phyloP scores from a whole-genome alignment of 2,888 invertebrate species.

The Eilema caniola region DNA sequence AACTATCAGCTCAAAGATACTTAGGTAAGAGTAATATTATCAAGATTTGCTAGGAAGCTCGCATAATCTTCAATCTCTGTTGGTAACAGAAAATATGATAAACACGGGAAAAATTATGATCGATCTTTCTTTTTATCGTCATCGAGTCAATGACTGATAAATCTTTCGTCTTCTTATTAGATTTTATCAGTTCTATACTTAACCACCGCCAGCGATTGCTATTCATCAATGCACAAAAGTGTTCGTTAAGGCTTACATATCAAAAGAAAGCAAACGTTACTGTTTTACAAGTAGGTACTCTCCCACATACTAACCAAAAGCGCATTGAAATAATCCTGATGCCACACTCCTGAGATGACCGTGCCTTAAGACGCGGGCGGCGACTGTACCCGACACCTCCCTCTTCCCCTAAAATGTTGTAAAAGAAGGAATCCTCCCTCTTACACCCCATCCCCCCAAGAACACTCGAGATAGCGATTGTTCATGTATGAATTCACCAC shows the following conservation, averaged over 20 bases:
- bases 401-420: slow-evolving; percentile 64
- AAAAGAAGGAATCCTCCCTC: slow-evolving; percentile 70
- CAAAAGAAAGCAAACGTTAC: neutral
- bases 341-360: slow-evolving; percentile 50
- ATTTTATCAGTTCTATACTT: no score
- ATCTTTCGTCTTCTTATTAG: no score
- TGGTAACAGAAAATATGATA: no score
- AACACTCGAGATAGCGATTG: slow-evolving; percentile 83
- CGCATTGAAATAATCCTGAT: slow-evolving; percentile 44
- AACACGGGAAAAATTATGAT: no score
- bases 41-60: no score
- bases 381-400: slow-evolving; percentile 52
- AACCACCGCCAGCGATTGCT: no score
- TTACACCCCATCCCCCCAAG: slow-evolving; percentile 52
- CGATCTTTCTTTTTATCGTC: no score
- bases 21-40: no score
- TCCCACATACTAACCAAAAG: slow-evolving; percentile 1
- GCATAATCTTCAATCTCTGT: no score
- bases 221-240: neutral
- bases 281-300: slow-evolving; percentile 5
- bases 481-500: slow-evolving; percentile 92
- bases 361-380: slow-evolving; percentile 59
- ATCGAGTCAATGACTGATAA: no score
- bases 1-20: no score
- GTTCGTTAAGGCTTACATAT: neutral